Evolutionary conservation across 2,888 invertebrate genomes (phyloP).

Genomic region (Apodemia duryi): DNA sequence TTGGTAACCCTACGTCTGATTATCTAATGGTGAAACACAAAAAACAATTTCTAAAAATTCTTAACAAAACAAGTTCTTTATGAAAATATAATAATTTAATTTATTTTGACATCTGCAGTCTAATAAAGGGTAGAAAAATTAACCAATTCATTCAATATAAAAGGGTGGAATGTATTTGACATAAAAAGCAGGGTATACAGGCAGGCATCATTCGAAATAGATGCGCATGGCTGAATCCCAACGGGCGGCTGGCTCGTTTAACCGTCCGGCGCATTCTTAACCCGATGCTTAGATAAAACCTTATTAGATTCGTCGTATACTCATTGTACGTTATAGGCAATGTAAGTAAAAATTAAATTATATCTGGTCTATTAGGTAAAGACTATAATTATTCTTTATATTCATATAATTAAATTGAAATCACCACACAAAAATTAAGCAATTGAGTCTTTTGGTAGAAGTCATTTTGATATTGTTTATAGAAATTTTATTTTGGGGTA

Average conservation of each 20-base stretch:
- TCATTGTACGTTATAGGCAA: constrained; percentile 24
- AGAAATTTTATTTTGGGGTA: too few species aligned
- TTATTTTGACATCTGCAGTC: constrained; percentile 64
- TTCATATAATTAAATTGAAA: too few species aligned
- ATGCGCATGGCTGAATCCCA: constrained; percentile 62
- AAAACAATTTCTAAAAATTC: constrained; percentile 6
- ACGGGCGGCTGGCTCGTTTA: constrained; percentile 50
- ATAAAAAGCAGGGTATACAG: constrained; percentile 63
- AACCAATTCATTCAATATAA: constrained; percentile 74
- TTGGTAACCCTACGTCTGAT: constrained; percentile 2
- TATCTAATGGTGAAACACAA: neutral
- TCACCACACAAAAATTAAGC: too few species aligned
- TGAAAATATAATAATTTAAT: constrained; percentile 39
- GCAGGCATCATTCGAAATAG: constrained; percentile 60
- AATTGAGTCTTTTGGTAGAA: too few species aligned
- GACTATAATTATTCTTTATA: too few species aligned
- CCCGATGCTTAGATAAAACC: constrained; percentile 72
- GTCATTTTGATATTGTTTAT: too few species aligned
- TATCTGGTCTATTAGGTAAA: neutral
- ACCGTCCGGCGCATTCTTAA: constrained; percentile 61
- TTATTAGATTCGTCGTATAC: constrained; percentile 59
- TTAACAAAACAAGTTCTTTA: constrained; percentile 10
- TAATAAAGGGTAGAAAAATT: constrained; percentile 59
- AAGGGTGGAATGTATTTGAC: constrained; percentile 73
- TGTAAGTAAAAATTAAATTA: neutral